Evolutionary conservation across 2,888 invertebrate genomes (phyloP), one percentile per base, ranked within the genome.

Genomic region (Formica aserva): DNA sequence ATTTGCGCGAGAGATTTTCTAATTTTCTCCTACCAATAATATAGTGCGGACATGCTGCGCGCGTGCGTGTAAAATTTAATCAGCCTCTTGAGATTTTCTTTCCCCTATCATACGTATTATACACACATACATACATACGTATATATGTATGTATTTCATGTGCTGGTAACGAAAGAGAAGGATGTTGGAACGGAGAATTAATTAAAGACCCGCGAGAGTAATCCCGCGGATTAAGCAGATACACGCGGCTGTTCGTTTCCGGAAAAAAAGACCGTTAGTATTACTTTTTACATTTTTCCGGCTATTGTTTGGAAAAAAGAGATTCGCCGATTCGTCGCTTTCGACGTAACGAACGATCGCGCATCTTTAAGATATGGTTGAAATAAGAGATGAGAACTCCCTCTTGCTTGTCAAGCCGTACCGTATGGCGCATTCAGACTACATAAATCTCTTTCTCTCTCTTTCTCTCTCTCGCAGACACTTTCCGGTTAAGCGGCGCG

Each of bases 401-500:
- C 29, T 60, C 74, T 80, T 35, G 66, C 45, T 48, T 3, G 32
- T 18, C 13, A 13, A 74, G 52, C 69, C 26, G 66, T 11, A 29
- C 13, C 13, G 69, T 15, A 13, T 29, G 55, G n/a, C n/a, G 38
- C 15, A 52, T 76, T 85, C 69, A 72, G 18, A 81, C 81, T 77
- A 67, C 77, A 86, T 86, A 83, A 86, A 85, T 86, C 41, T 41
- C 41, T 32, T 32, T 52, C 69, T 52, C 18, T 52, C 69, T 52
- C 32, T 55, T 35, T 85, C 77, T 77, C 32, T 35, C 66, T 15
- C 48, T 15, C 63, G 26, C 83, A 52, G 81, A 74, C 38, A 55
- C 38, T 77, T 60, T 45, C 22, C 41, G 55, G 69, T 69, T 41
- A 60, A 69, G 22, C 26, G 65, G 3, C 32, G 48, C 11, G 26